Percentiles rank a stretch among this genome's conserved stretches.
Conservation (phyloP, 2,888 invertebrate species). For the Crematogaster levior region DNA sequence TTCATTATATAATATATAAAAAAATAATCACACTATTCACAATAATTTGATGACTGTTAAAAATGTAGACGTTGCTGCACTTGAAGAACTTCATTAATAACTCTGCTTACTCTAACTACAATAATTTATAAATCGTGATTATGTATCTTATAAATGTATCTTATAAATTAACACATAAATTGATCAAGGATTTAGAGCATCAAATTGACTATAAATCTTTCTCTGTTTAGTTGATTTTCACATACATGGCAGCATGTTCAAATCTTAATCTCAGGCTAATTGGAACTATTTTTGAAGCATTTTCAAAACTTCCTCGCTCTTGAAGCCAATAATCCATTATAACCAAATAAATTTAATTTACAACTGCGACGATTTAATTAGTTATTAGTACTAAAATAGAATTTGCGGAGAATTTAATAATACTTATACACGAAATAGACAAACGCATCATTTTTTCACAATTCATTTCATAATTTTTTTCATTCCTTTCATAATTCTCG, state of each 20-base stretch:
- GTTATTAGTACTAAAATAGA: background rate
- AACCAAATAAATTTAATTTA: background rate
- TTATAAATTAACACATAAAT: background rate
- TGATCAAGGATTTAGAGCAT: background rate
- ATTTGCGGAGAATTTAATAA: background rate
- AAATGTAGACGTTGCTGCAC: background rate
- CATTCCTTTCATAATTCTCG: background rate
- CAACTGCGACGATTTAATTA: background rate
- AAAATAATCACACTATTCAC: background rate
- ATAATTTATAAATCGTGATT: too few relatives aligned
- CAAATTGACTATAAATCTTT: conserved; percentile 39
- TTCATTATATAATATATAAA: background rate
- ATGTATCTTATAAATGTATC: too few relatives aligned
- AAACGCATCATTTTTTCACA: background rate
- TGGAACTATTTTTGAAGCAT: background rate
- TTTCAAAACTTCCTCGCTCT: background rate
- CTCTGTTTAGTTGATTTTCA: background rate
- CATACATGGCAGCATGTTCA: conserved; percentile 1
- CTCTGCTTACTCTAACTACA: too few relatives aligned
- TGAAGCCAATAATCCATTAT: background rate
- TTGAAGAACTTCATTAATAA: background rate
- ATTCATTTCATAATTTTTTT: too few relatives aligned
- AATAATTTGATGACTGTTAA: background rate
- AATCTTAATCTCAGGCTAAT: conserved; percentile 1
- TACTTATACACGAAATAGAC: background rate